Evolutionary conservation across 2,888 invertebrate species (phyloP).

Genomic region (Eristalis arbustorum): DNA sequence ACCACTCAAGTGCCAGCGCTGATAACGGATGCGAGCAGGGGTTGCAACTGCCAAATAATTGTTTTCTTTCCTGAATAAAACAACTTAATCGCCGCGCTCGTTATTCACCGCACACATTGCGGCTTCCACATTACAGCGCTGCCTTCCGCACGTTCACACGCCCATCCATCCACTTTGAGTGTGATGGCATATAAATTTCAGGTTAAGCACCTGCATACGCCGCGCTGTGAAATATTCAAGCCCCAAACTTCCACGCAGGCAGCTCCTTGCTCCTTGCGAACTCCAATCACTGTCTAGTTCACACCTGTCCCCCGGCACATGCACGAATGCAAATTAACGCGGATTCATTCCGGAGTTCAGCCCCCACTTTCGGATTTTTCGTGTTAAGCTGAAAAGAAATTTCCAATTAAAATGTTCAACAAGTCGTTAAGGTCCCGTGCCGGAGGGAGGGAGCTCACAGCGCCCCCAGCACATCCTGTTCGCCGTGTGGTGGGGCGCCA

Average conservation of each 20-base stretch:
- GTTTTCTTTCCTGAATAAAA: background rate
- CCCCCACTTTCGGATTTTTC: background rate
- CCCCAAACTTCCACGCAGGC: background rate
- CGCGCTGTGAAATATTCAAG: conserved; percentile 13
- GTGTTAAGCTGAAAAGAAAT: background rate
- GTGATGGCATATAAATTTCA: background rate
- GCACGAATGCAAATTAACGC: conserved; percentile 19
- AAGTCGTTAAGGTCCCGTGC: conserved; percentile 47
- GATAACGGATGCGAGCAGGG: background rate
- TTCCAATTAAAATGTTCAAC: conserved; percentile 65
- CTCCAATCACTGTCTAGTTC: background rate
- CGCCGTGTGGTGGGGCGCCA: background rate
- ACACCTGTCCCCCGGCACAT: conserved; percentile 1
- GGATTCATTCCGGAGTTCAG: conserved; percentile 3
- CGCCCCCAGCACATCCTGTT: background rate
- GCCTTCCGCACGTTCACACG: background rate
- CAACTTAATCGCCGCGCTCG: background rate
- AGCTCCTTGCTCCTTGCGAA: background rate
- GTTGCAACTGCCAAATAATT: background rate
- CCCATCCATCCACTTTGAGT: background rate
- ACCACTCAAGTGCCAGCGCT: too few relatives aligned
- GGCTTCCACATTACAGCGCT: background rate
- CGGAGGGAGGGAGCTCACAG: conserved; percentile 11
- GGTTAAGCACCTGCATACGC: background rate
- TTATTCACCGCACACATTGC: background rate